Evolutionary conservation across 1,140 invertebrate species (phyloP).

Genomic region (Drosophila punjabiensis): DNA sequence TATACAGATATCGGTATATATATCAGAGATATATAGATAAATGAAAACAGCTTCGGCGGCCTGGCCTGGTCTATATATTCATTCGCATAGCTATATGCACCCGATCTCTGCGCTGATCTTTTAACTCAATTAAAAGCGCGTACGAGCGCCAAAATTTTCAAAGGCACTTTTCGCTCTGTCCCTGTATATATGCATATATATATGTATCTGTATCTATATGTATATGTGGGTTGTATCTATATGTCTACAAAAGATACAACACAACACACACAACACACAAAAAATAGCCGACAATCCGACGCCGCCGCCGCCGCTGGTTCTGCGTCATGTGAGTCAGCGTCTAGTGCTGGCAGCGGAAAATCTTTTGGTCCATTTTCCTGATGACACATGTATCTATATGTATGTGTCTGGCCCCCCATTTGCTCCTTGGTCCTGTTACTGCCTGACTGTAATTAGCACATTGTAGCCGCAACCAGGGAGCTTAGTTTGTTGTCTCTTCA

Average conservation of each 20-base stretch:
- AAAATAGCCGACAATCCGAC: slow-evolving; percentile 67
- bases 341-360: slow-evolving; percentile 53
- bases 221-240: slow-evolving; percentile 1
- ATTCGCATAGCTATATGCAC: slow-evolving; percentile 49
- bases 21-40: slow-evolving; percentile 19
- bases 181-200: slow-evolving; percentile 12
- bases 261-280: slow-evolving; percentile 26
- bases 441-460: slow-evolving; percentile 74
- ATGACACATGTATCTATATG: slow-evolving; percentile 26
- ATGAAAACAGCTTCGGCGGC: slow-evolving; percentile 21
- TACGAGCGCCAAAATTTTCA: slow-evolving; percentile 76
- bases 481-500: slow-evolving; percentile 43
- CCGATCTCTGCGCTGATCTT: slow-evolving; percentile 76
- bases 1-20: background rate
- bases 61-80: slow-evolving; percentile 34
- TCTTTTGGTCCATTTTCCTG: slow-evolving; percentile 49
- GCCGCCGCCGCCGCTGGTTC: slow-evolving; percentile 62
- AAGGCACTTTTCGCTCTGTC: slow-evolving; percentile 64
- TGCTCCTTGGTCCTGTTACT: slow-evolving; percentile 65
- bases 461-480: slow-evolving; percentile 44
- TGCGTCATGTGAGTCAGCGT: slow-evolving; percentile 79
- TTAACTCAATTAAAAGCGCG: slow-evolving; percentile 82
- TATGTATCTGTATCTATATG: slow-evolving; percentile 2
- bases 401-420: slow-evolving; percentile 30
- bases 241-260: slow-evolving; percentile 3